Evolutionary conservation across 2,113 vertebrate genomes (phyloP).

Genomic region (Neomonachus schauinslandi): DNA sequence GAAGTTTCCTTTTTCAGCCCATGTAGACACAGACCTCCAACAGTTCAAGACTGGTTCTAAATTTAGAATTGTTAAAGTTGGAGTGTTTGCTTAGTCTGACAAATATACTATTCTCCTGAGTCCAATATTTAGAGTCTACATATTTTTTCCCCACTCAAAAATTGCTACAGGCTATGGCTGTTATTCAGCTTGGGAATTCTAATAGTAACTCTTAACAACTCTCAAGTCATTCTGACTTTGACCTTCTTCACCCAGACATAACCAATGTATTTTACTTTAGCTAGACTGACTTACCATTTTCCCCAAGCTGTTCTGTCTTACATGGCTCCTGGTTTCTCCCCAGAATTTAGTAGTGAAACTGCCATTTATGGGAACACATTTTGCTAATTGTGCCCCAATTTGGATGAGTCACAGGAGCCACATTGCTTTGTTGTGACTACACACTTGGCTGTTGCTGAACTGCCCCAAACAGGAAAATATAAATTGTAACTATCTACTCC

Average conservation of each 20-base stretch:
- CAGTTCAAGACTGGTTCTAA: conserved; percentile 31
- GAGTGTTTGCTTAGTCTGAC: conserved; percentile 34
- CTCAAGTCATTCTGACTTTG: conserved; percentile 63
- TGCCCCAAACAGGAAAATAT: conserved; percentile 77
- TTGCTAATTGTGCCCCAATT: conserved; percentile 83
- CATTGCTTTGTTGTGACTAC: conserved; percentile 72
- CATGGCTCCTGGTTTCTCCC: conserved; percentile 74
- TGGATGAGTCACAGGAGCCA: conserved; percentile 67
- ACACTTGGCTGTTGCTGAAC: conserved; percentile 65
- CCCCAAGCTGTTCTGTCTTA: conserved; percentile 72
- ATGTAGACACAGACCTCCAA: not conserved
- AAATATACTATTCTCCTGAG: conserved; percentile 30
- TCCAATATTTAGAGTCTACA: conserved; percentile 52
- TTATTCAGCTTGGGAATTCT: not conserved
- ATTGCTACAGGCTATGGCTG: conserved; percentile 36
- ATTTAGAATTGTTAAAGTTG: conserved; percentile 51
- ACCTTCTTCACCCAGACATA: conserved; percentile 63
- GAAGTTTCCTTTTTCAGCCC: not conserved
- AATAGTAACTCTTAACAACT: conserved; percentile 59
- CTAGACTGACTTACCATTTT: conserved; percentile 79
- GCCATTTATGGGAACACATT: conserved; percentile 78
- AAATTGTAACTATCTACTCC: conserved; percentile 63
- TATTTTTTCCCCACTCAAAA: conserved; percentile 63
- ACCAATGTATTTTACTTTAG: conserved; percentile 42
- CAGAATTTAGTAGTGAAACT: conserved; percentile 71